A percentile compares a stretch with the other conserved stretches of the same genome.
phyloP scores from a whole-genome alignment of 1,140 invertebrate genomes.

The Phocides pigmalion region DNA sequence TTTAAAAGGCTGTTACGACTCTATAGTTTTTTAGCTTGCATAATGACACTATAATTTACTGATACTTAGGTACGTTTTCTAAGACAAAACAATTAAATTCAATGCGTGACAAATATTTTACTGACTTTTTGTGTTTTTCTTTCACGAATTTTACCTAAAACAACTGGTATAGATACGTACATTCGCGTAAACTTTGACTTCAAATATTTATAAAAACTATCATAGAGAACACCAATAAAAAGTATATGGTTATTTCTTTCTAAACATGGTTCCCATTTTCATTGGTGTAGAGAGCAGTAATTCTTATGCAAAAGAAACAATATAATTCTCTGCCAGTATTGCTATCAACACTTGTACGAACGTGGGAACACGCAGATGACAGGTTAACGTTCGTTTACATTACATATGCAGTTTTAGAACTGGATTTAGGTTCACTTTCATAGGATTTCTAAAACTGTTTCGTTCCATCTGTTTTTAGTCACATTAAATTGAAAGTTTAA shows the following conservation, averaged over 20 bases:
- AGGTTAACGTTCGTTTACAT: slow-evolving; percentile 4
- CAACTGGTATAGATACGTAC: too few species aligned
- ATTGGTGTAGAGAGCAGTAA: background rate
- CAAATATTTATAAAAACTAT: too few species aligned
- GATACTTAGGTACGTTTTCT: too few species aligned
- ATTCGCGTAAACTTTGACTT: too few species aligned
- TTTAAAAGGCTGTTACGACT: too few species aligned
- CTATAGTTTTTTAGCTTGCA: too few species aligned
- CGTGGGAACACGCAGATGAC: background rate
- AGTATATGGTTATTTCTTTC: background rate
- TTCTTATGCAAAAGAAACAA: slow-evolving; percentile 12
- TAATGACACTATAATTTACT: too few species aligned
- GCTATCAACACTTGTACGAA: background rate
- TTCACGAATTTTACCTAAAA: background rate
- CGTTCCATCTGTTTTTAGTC: background rate
- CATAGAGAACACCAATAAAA: background rate
- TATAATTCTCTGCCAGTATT: background rate
- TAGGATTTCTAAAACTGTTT: background rate
- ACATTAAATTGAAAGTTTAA: background rate
- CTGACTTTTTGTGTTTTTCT: too few species aligned
- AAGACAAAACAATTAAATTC: too few species aligned
- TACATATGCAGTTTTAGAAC: slow-evolving; percentile 8
- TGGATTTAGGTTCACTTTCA: slow-evolving; percentile 5
- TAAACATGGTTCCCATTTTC: background rate
- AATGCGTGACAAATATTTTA: too few species aligned